phyloP scores from a whole-genome alignment of 2,797 vertebrate genomes.

The Eremophila alpestris region DNA sequence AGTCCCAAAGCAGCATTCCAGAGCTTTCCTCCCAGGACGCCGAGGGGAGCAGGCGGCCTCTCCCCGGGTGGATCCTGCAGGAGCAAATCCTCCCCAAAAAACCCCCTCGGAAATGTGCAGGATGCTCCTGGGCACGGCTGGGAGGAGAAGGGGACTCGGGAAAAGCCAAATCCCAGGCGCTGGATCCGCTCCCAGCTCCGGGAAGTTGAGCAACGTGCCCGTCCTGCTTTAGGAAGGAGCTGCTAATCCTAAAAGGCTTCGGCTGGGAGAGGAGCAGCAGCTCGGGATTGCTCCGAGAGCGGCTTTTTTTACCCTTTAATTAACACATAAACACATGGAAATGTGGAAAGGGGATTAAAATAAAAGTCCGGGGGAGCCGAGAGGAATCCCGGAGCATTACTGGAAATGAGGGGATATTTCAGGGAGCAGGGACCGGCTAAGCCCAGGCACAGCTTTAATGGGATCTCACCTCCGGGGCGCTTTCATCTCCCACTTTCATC shows the following conservation, averaged over 20 bases:
- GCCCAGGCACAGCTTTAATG: constrained; percentile 60
- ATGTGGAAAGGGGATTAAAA: constrained; percentile 70
- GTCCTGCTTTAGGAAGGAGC: constrained; percentile 13
- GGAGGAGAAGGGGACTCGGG: not conserved
- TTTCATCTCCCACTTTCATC: constrained; percentile 74
- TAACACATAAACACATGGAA: constrained; percentile 75
- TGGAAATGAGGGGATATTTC: constrained; percentile 73
- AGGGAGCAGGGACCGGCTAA: constrained; percentile 59
- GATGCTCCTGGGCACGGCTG: not conserved
- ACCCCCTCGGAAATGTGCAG: rapidly evolving
- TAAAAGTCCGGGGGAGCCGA: constrained; percentile 67
- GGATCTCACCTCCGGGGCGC: constrained; percentile 65
- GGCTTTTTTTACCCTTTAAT: constrained; percentile 74
- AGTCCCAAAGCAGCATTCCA: not conserved
- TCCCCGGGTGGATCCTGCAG: rapidly evolving
- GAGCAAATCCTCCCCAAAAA: not conserved
- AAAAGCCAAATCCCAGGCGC: not conserved
- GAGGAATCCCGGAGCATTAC: constrained; percentile 63
- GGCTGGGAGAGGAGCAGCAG: constrained; percentile 38
- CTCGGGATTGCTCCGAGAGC: constrained; percentile 40
- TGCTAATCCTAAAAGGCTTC: constrained; percentile 66
- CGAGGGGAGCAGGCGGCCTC: not conserved
- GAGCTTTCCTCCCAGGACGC: not conserved
- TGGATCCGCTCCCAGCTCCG: not conserved
- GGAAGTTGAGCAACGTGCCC: not conserved